Conservation (phyloP, 2,797 vertebrate genomes). For the Hipposideros larvatus region DNA sequence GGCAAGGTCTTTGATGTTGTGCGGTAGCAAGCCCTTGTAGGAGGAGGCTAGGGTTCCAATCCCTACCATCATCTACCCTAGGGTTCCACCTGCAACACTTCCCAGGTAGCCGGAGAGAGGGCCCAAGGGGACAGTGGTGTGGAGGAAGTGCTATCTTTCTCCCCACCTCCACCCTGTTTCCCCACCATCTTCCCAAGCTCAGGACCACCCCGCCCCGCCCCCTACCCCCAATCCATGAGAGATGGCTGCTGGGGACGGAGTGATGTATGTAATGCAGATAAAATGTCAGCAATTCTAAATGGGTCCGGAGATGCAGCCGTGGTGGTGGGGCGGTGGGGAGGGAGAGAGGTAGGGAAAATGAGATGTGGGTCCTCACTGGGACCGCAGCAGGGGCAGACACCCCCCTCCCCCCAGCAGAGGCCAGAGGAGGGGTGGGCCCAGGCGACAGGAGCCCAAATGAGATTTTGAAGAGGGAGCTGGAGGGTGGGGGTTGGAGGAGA, state of each 20-base stretch:
- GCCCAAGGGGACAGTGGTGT: neutral
- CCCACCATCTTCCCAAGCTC: conserved; percentile 63
- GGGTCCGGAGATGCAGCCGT: conserved; percentile 79
- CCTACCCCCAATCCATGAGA: conserved; percentile 59
- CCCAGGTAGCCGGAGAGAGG: neutral
- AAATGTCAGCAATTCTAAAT: conserved; percentile 86
- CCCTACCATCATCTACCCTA: neutral
- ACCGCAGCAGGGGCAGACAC: conserved; percentile 67
- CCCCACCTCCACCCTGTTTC: conserved; percentile 39
- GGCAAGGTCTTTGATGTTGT: neutral
- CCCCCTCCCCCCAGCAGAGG: conserved; percentile 33
- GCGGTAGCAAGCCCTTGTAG: neutral
- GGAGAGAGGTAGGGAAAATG: conserved; percentile 74
- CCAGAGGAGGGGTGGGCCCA: conserved; percentile 68
- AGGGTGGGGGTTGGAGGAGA: conserved; percentile 57
- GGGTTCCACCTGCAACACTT: neutral
- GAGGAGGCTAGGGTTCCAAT: neutral
- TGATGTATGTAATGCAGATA: conserved; percentile 85
- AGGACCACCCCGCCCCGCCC: conserved; percentile 53
- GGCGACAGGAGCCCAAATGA: conserved; percentile 84
- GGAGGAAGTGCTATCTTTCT: neutral
- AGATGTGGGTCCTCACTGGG: conserved; percentile 62
- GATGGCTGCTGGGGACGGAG: conserved; percentile 84
- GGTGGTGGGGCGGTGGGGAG: neutral
- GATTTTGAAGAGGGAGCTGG: conserved; percentile 86